Percentiles rank a stretch among this genome's conserved stretches.
Conservation (phyloP, 2,888 invertebrate genomes). For the Tipula confusa region DNA sequence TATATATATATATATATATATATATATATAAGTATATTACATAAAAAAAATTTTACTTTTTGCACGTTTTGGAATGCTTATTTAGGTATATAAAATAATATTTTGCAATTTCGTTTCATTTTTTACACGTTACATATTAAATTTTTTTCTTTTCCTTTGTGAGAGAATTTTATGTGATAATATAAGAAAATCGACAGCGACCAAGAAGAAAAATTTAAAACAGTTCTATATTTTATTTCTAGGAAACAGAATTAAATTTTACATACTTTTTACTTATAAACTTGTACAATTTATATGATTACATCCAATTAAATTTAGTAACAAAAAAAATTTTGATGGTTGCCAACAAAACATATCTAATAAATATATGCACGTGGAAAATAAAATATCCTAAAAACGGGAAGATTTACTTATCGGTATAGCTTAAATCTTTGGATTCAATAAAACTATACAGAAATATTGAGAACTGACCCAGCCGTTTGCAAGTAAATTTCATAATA, state of each 20-base stretch:
- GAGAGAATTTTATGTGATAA: background rate
- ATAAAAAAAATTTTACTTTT: background rate
- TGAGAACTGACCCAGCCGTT: no score
- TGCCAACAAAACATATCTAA: background rate
- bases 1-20: background rate
- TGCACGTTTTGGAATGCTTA: constrained; percentile 14
- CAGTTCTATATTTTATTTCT: background rate
- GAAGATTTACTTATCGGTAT: no score
- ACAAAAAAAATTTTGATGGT: background rate
- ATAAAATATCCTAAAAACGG: no score
- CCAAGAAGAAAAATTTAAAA: background rate
- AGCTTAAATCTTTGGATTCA: no score
- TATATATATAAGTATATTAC: background rate
- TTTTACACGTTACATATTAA: background rate
- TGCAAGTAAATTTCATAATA: no score
- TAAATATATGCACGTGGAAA: background rate
- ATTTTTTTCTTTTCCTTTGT: background rate
- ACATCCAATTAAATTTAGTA: background rate
- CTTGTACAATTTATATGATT: background rate
- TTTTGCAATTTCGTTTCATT: background rate
- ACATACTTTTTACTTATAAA: background rate
- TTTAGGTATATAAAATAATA: background rate
- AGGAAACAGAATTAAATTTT: background rate
- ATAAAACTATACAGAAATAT: no score
- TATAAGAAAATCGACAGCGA: background rate